Evolutionary conservation across 1,140 invertebrate species (phyloP).

Genomic region (Drosophila biarmipes): DNA sequence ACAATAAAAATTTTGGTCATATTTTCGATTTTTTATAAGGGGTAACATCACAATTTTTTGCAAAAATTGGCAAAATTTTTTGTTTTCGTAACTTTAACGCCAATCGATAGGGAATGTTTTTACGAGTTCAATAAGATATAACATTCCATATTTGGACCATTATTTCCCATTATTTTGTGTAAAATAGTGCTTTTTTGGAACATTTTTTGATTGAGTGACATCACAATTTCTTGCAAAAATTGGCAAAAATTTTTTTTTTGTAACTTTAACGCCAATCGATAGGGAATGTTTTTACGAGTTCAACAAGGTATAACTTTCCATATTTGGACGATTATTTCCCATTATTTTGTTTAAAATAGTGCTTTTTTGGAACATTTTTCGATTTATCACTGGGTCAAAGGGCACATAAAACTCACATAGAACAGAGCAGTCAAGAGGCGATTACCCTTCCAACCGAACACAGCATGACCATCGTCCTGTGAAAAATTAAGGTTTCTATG

Average conservation of each 20-base stretch:
- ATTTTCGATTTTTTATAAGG: no score
- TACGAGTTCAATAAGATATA: no score
- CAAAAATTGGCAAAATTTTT: neutral
- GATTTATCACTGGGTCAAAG: neutral
- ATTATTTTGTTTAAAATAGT: neutral
- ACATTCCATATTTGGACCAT: no score
- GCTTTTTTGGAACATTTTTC: neutral
- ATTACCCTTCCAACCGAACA: slow-evolving; percentile 84
- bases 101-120: neutral
- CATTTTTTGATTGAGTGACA: neutral
- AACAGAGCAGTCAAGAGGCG: slow-evolving; percentile 59
- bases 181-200: no score
- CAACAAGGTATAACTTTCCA: no score
- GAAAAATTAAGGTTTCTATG: neutral
- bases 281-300: neutral
- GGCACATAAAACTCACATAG: neutral
- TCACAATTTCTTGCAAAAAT: no score
- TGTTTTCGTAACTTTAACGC: neutral
- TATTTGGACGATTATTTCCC: no score
- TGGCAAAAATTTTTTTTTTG: neutral
- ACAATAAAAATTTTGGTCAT: no score
- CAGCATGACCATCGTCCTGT: neutral
- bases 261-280: neutral
- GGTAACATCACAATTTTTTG: neutral
- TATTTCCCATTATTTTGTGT: neutral